Percentiles rank a stretch among this genome's conserved stretches.
These are phyloP conservation scores for Lacerta viridis DNA, from an alignment of 2,797 vertebrate genomes.

Conservation along the genomic window DNA sequence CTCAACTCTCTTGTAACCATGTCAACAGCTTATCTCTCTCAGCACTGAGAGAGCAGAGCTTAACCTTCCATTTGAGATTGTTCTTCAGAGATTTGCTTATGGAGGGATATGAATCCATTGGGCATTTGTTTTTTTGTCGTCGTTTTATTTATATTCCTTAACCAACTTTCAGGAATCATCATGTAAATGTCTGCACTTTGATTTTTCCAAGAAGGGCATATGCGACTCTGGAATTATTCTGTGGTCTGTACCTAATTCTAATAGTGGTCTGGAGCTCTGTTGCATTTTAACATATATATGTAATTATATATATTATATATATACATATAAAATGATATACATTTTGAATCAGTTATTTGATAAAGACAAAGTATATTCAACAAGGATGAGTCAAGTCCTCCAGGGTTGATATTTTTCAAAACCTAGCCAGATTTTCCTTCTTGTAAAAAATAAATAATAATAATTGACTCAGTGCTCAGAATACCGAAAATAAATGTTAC, in stretches of 20 bases:
- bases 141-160: conserved; percentile 80
- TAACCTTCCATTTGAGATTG: conserved; percentile 64
- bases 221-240: conserved; percentile 65
- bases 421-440: conserved; percentile 68
- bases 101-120: conserved; percentile 56
- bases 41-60: conserved; percentile 80
- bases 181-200: conserved; percentile 77
- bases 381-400: conserved; percentile 61
- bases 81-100: conserved; percentile 70
- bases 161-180: conserved; percentile 66
- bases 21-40: conserved; percentile 73
- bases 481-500: conserved; percentile 54
- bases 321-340: conserved; percentile 75
- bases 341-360: conserved; percentile 77
- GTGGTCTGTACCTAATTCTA: conserved; percentile 71
- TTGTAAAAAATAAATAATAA: conserved; percentile 48
- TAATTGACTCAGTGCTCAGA: conserved; percentile 79
- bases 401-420: conserved; percentile 64
- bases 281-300: conserved; percentile 75
- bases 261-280: conserved; percentile 75
- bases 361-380: conserved; percentile 69
- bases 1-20: conserved; percentile 69
- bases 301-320: conserved; percentile 68
- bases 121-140: conserved; percentile 72
- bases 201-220: conserved; percentile 74